Evolutionary conservation across 2,797 vertebrate genomes (phyloP), one percentile per base, ranked within the genome.

Genomic region (Periparus ater): DNA sequence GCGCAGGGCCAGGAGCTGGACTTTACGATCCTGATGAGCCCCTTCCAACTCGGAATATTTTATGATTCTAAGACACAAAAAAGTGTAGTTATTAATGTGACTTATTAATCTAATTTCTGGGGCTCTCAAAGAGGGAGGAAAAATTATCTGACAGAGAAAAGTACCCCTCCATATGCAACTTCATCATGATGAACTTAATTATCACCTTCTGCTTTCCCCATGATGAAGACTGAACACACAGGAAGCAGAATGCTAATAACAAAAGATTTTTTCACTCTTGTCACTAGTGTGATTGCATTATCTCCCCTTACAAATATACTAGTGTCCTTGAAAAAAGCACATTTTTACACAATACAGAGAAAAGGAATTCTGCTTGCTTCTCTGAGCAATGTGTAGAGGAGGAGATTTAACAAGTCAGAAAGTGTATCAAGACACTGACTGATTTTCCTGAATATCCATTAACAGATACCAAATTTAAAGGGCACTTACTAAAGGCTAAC

Each of bases 401-500:
- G 18, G 32, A 81, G 38, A 78, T 68, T 62, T 60, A 88, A 77
- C 26, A 79, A 40, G 26, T 57, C 66, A 92, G 68, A 82, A 85
- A 53, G 17, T 27, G 6, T n/a, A 88, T 44, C 11, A 72, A 80
- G 62, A 54, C 32, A 78, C 63, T 30, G n/a, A 65, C 15, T 60
- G 45, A 79, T 88, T 83, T 40, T 85, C 36, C 61, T 84, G 62
- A 89, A 80, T 57, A 87, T 17, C 57, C 19, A 83, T 75, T 83
- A 91, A 91, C 11, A 89, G 81, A 96, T 62, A 72, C 4, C 44
- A 65, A 87, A 89, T 88, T 94, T 71, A 96, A 97, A 94, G 68
- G 72, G 71, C 87, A 98, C 99, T 97, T 98, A 99, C 99, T 98
- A 97, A 99, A 98, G 74, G 98, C 93, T 73, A 99, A 97, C 99